Percentiles rank a stretch among this genome's conserved stretches.
These are phyloP conservation scores for Cephus rjabovi DNA, from an alignment of 2,888 invertebrate genomes.

Conservation along the genomic window DNA sequence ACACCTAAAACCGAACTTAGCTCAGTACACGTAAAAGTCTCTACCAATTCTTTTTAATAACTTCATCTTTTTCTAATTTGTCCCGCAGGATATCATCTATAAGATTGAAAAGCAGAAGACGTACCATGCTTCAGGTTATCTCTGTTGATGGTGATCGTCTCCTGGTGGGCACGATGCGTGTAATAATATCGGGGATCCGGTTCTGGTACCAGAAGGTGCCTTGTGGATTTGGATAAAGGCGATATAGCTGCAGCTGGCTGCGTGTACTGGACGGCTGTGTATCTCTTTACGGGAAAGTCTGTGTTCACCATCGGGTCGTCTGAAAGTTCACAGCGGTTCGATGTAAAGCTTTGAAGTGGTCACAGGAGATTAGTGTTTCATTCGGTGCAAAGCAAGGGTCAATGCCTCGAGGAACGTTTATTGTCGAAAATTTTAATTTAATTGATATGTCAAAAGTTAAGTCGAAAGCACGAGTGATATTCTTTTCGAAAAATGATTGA, in stretches of 20 bases:
- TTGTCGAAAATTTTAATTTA: background rate
- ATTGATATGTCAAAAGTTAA: background rate
- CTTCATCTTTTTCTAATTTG: background rate
- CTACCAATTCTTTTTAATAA: no score
- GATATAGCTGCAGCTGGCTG: conserved; percentile 82
- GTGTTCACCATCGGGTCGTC: conserved; percentile 78
- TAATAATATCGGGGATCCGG: conserved; percentile 76
- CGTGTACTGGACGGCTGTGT: conserved; percentile 82
- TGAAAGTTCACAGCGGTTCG: conserved; percentile 52
- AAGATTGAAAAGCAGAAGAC: background rate
- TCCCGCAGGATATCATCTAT: background rate
- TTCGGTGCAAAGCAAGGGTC: background rate
- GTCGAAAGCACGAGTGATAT: background rate
- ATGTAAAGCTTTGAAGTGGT: background rate
- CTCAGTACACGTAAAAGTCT: background rate
- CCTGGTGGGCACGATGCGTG: conserved; percentile 68
- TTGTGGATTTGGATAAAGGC: conserved; percentile 81
- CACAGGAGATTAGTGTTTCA: background rate
- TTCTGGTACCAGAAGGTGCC: conserved; percentile 78
- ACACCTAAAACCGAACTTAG: conserved; percentile 38
- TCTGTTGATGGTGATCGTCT: conserved; percentile 62
- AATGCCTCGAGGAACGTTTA: background rate
- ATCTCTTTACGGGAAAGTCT: conserved; percentile 81
- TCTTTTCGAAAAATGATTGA: background rate
- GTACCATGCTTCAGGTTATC: conserved; percentile 65